Conservation (phyloP, 2,113 vertebrate species). For the Gadus chalcogrammus region DNA sequence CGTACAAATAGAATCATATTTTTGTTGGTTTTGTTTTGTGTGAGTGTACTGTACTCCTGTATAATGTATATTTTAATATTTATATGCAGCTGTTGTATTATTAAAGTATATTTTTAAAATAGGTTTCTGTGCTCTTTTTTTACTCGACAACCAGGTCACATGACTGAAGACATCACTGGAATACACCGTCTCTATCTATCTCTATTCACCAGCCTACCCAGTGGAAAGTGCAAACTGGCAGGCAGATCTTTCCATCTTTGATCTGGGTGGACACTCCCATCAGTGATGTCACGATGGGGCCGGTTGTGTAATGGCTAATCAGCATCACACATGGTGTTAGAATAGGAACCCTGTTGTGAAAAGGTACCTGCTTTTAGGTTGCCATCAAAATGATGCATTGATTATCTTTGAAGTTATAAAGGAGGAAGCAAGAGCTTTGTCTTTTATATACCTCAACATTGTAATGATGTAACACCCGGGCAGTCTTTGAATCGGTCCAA, state of each 20-base stretch:
- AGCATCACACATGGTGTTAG: too few relatives aligned
- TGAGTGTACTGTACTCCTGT: conserved; percentile 72
- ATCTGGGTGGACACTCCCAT: too few relatives aligned
- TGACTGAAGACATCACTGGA: too few relatives aligned
- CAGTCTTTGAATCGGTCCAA: neutral
- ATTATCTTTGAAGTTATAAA: neutral
- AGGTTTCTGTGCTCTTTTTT: conserved; percentile 22
- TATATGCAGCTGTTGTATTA: conserved; percentile 78
- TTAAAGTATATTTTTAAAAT: conserved; percentile 78
- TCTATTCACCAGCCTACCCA: too few relatives aligned
- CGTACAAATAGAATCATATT: conserved; percentile 74
- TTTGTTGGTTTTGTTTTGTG: conserved; percentile 63
- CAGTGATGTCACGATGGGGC: too few relatives aligned
- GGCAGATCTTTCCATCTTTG: too few relatives aligned
- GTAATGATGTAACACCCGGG: neutral
- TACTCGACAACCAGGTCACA: too few relatives aligned
- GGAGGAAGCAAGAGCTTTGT: neutral
- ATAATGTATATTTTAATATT: conserved; percentile 79
- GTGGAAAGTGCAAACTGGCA: too few relatives aligned
- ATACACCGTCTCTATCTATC: too few relatives aligned
- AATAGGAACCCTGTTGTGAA: too few relatives aligned
- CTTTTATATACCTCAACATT: neutral
- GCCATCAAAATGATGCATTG: neutral
- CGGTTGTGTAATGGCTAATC: too few relatives aligned
- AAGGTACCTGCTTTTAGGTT: too few relatives aligned